Evolutionary conservation across 2,113 vertebrate species (phyloP).

Genomic region (Mola mola): DNA sequence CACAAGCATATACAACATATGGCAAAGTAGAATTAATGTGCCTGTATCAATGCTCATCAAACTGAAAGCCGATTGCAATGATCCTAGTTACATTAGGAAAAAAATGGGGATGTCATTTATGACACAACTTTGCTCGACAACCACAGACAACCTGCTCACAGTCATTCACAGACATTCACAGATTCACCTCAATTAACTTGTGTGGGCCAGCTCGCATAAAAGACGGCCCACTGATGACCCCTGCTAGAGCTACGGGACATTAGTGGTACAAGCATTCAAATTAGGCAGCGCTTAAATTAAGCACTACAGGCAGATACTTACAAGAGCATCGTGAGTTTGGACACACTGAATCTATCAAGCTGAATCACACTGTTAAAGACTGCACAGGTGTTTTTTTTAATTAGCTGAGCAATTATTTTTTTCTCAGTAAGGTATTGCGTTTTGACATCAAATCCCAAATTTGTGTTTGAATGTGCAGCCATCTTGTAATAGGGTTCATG

Average conservation of each 20-base stretch:
- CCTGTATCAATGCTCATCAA: not conserved
- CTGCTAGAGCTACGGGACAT: constrained; percentile 39
- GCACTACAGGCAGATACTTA: constrained; percentile 47
- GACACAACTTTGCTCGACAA: constrained; percentile 16
- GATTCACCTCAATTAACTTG: constrained; percentile 72
- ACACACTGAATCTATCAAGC: constrained; percentile 20
- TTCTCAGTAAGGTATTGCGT: not conserved
- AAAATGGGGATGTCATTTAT: constrained; percentile 11
- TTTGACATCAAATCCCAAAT: not conserved
- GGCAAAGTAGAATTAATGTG: constrained; percentile 1
- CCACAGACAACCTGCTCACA: constrained; percentile 44
- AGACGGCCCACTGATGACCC: constrained; percentile 37
- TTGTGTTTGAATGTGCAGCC: not conserved
- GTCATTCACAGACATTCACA: constrained; percentile 50
- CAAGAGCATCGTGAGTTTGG: constrained; percentile 32
- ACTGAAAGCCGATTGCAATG: constrained; percentile 7
- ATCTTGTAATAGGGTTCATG: not conserved
- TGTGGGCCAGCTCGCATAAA: constrained; percentile 28
- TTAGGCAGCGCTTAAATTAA: constrained; percentile 55
- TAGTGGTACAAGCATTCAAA: constrained; percentile 47
- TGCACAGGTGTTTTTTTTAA: constrained; percentile 2
- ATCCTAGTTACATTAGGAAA: not conserved
- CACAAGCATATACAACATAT: not conserved
- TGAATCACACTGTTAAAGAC: constrained; percentile 4
- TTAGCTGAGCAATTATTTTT: constrained; percentile 7